These are phyloP conservation scores for Liolophura sinensis DNA, from an alignment of 1,140 invertebrate species.

Conservation along the genomic window DNA sequence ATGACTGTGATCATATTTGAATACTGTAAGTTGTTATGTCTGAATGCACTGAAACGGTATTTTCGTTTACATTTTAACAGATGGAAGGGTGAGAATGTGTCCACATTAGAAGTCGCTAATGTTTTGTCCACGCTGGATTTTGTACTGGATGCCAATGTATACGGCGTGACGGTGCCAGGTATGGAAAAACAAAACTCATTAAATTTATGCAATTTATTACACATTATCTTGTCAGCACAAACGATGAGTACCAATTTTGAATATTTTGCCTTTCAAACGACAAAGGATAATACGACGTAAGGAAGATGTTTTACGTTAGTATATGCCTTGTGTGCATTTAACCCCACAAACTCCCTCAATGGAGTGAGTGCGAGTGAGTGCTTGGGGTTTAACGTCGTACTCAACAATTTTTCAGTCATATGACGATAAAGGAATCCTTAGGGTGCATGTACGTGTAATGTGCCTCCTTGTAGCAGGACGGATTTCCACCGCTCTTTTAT, in stretches of 20 bases:
- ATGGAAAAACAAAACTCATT: background rate
- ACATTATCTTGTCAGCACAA: background rate
- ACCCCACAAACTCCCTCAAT: no score
- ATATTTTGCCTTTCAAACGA: background rate
- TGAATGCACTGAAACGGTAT: background rate
- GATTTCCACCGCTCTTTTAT: no score
- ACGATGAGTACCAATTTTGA: background rate
- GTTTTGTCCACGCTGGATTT: constrained; percentile 28
- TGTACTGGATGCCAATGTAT: constrained; percentile 87
- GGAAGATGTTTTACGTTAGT: background rate
- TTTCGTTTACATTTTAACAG: constrained; percentile 9
- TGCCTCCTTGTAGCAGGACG: no score
- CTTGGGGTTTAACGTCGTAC: no score
- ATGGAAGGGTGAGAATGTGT: constrained; percentile 93
- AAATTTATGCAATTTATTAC: background rate
- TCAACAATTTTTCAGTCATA: no score
- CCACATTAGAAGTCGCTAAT: constrained; percentile 92
- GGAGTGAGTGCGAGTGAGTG: no score
- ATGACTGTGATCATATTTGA: no score
- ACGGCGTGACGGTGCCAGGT: constrained; percentile 77
- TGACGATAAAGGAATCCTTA: no score
- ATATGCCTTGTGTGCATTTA: background rate
- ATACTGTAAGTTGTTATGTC: background rate
- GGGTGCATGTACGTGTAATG: no score
- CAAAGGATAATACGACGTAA: background rate